Evolutionary conservation across 2,113 vertebrate genomes (phyloP).

Genomic region (Plestiodon gilberti): DNA sequence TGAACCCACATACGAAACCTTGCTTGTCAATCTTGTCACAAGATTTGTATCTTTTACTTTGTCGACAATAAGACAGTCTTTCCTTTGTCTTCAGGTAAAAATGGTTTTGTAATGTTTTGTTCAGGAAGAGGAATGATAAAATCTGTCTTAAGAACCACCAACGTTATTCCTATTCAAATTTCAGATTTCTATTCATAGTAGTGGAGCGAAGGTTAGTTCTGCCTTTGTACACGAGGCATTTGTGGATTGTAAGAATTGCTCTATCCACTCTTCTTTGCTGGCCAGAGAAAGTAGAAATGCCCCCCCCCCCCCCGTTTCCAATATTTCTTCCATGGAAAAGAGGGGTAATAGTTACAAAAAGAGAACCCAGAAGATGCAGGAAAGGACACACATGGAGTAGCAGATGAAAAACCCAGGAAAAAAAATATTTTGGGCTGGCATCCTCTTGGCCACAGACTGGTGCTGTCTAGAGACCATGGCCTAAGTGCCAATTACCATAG

Average conservation of each 20-base stretch:
- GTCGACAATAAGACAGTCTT: neutral
- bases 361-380: neutral
- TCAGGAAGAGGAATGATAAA: neutral
- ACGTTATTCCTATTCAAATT: no score
- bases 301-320: neutral
- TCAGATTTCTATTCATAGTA: neutral
- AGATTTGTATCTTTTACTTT: neutral
- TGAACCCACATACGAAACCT: neutral
- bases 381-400: neutral
- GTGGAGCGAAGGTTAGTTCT: neutral
- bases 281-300: neutral
- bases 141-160: neutral
- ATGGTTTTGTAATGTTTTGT: neutral
- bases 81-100: no score
- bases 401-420: neutral
- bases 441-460: neutral
- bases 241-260: neutral
- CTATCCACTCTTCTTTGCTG: neutral
- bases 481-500: neutral
- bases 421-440: neutral
- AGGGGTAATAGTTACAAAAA: neutral
- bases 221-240: neutral
- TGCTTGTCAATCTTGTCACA: neutral
- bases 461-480: neutral
- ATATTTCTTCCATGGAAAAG: neutral